phyloP scores from a whole-genome alignment of 2,797 vertebrate species.

The Pelobates cultripes region DNA sequence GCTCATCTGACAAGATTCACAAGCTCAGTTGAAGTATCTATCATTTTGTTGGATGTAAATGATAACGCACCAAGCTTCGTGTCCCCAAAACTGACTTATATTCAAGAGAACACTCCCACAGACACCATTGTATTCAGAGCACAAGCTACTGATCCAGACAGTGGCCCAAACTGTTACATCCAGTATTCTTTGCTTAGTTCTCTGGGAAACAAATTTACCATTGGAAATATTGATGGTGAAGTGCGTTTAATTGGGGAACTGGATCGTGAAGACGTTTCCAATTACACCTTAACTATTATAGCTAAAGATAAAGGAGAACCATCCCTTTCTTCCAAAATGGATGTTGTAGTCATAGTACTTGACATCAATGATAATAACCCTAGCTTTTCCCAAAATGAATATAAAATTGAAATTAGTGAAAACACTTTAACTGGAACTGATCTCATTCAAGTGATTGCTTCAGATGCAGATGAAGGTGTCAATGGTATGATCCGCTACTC shows the following conservation, averaged over 20 bases:
- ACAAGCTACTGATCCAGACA: constrained; percentile 86
- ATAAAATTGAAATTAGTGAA: constrained; percentile 87
- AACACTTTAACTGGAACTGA: constrained; percentile 87
- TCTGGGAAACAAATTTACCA: constrained; percentile 82
- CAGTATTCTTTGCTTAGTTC: constrained; percentile 86
- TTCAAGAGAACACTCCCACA: constrained; percentile 91
- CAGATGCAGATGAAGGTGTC: constrained; percentile 87
- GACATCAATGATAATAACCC: constrained; percentile 96
- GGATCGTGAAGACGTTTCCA: constrained; percentile 88
- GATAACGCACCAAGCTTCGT: constrained; percentile 88
- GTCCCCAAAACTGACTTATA: constrained; percentile 86
- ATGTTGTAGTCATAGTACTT: constrained; percentile 85
- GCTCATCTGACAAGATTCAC: constrained; percentile 79
- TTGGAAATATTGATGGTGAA: constrained; percentile 86
- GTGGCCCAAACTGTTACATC: constrained; percentile 96
- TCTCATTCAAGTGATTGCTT: constrained; percentile 84
- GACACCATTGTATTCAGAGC: constrained; percentile 89
- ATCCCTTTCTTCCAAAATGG: constrained; percentile 81
- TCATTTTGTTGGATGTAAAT: constrained; percentile 93
- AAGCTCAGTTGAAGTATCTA: constrained; percentile 89
- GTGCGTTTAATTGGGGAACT: constrained; percentile 86
- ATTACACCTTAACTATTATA: constrained; percentile 88
- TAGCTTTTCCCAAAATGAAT: constrained; percentile 84
- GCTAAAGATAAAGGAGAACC: constrained; percentile 94
- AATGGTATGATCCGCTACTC: constrained; percentile 93